Evolutionary conservation across 37 sponge, comb jelly and placozoan genomes (phyloP), one percentile per base, ranked within the genome.

Genomic region (Amphimedon queenslandica): DNA sequence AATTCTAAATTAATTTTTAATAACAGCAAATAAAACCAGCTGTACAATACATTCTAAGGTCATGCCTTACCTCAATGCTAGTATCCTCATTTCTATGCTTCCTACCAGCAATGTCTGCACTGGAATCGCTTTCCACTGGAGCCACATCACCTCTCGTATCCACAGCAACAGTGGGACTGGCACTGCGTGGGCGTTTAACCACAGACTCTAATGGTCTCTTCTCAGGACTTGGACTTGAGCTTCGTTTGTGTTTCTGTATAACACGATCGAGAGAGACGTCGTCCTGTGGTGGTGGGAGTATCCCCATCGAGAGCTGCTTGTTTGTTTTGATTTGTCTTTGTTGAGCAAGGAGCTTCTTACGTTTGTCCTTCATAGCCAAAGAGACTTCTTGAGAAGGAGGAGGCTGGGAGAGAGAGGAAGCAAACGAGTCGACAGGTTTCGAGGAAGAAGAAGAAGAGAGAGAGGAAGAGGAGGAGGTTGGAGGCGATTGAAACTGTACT

Each of bases 311-410:
- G 21, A 27, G 23, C 56, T 77, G 32, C 69, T 67, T 69, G n/a
- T 77, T 55, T 4, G 25, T 33, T 37, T 77, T 77, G 55, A 67
- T 67, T 1, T 67, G 77, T 28, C 68, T 77, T 38, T 67, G 53
- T 67, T 67, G 33, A 10, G 40, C 55, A 47, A 67, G 8, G 0
- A 77, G 77, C 30, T 74, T 61, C 63, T 33, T 33, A 36, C 77
- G 30, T 33, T 65, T 76, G 29, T 72, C 58, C 16, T 56, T 29
- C 4, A 72, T 51, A 18, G 73, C 36, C 20, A 72, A 13, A 29
- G 8, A 18, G 13, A 13, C 13, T 47, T 47, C 53, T 47, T 47
- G 8, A n/a, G 61, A n/a, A n/a, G n/a, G n/a, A n/a, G n/a, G n/a
- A n/a, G n/a, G n/a, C n/a, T n/a, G n/a, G n/a, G n/a, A n/a, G n/a